These are phyloP conservation scores for Oophaga pumilio DNA, from an alignment of 2,113 vertebrate species.

Conservation along the genomic window DNA sequence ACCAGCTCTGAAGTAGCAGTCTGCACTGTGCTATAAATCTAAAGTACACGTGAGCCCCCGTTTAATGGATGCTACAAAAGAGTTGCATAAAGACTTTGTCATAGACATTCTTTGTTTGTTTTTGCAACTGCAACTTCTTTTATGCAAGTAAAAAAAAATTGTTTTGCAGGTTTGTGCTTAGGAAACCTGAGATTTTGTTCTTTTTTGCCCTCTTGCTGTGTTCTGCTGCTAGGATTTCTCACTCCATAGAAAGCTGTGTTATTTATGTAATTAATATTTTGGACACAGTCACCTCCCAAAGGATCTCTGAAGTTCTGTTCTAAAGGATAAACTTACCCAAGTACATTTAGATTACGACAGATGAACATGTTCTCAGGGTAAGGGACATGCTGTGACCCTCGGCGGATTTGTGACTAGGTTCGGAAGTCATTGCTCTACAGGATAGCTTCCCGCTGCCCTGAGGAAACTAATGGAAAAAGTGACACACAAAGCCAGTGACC, in stretches of 20 bases:
- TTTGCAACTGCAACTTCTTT: neutral
- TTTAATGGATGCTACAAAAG: neutral
- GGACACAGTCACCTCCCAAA: slow-evolving; percentile 7
- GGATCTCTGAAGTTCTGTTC: neutral
- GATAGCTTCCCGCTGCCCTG: neutral
- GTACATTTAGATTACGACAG: neutral
- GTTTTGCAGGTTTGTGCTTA: neutral
- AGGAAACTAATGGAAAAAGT: slow-evolving; percentile 44
- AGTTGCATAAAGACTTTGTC: neutral
- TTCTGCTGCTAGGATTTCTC: slow-evolving; percentile 28
- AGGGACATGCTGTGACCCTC: neutral
- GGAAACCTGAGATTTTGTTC: slow-evolving; percentile 2
- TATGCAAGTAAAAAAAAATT: neutral
- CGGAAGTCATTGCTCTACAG: neutral
- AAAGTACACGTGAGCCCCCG: neutral
- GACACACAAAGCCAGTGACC: slow-evolving; percentile 28
- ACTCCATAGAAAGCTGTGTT: slow-evolving; percentile 11
- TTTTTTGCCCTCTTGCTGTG: slow-evolving; percentile 5
- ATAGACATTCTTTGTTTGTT: neutral
- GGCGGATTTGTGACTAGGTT: neutral
- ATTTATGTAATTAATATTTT: slow-evolving; percentile 44
- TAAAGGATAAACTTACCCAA: slow-evolving; percentile 1
- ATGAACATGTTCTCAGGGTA: neutral
- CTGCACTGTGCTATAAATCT: neutral
- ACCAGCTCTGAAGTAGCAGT: neutral